A percentile compares a stretch with the other conserved stretches of the same genome.
Evolutionary conservation across 2,797 vertebrate genomes (phyloP).

Genomic region (Podarcis siculus): DNA sequence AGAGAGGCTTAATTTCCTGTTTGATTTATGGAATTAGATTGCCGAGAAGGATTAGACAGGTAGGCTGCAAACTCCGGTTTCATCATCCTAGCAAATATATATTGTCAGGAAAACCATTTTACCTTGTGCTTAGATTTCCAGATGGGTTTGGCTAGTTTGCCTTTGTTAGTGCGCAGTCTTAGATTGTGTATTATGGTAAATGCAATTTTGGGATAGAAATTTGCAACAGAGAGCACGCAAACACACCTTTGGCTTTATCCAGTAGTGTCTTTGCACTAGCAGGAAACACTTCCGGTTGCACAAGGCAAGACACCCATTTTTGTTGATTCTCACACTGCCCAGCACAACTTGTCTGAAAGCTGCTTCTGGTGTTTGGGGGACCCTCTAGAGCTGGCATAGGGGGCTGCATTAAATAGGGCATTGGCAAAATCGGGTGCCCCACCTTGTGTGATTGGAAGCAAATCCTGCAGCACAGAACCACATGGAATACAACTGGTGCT

Average conservation of each 20-base stretch:
- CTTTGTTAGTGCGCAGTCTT: conserved; percentile 19
- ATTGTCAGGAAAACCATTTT: not conserved
- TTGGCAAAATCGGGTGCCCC: not conserved
- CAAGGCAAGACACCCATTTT: not conserved
- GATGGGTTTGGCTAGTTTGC: not conserved
- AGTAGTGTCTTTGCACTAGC: not conserved
- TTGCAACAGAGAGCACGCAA: not conserved
- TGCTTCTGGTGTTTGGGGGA: not conserved
- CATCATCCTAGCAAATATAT: not conserved
- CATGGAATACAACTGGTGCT: not conserved
- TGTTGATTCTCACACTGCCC: not conserved
- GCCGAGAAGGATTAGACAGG: conserved; percentile 19
- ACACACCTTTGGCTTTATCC: not conserved
- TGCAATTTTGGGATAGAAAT: not conserved
- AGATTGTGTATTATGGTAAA: not conserved
- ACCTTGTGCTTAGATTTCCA: not conserved
- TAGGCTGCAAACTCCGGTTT: conserved; percentile 3
- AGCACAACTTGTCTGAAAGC: not conserved
- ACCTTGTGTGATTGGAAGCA: not conserved
- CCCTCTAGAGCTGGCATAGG: not conserved
- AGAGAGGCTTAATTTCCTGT: conserved; percentile 35
- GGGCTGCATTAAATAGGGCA: not conserved
- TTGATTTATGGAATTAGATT: conserved; percentile 32
- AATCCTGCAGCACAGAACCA: not conserved
- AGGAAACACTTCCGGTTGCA: not conserved